Percentiles rank a stretch among this genome's conserved stretches.
Evolutionary conservation across 2,797 vertebrate species (phyloP).

Genomic region (Arnoldichthys spilopterus): DNA sequence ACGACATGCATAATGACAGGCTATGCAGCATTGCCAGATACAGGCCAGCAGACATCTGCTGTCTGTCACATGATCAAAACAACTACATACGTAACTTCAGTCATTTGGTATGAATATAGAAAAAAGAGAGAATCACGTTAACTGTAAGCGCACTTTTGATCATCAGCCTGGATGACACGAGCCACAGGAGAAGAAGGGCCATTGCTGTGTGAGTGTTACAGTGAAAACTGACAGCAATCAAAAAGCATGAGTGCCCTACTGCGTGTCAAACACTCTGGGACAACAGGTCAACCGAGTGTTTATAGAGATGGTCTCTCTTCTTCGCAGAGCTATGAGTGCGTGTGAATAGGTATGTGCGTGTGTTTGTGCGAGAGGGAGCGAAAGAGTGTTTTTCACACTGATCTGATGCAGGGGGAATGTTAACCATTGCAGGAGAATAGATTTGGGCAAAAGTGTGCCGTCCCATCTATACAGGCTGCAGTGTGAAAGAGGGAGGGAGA

Average conservation of each 20-base stretch:
- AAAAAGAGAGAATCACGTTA: conserved; percentile 17
- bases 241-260: conserved; percentile 29
- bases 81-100: not conserved
- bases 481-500: not conserved
- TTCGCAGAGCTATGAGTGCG: conserved; percentile 19
- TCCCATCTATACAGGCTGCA: conserved; percentile 43
- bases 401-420: conserved; percentile 42
- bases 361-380: conserved; percentile 4
- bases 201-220: conserved; percentile 27
- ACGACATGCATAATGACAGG: conserved; percentile 24
- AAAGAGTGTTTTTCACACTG: conserved; percentile 46
- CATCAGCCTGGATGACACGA: conserved; percentile 39
- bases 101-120: conserved; percentile 20
- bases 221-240: conserved; percentile 2
- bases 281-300: conserved; percentile 48
- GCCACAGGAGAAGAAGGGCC: conserved; percentile 21
- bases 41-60: not conserved
- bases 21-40: conserved; percentile 21
- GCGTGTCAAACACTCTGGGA: conserved; percentile 36
- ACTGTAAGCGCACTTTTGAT: conserved; percentile 39
- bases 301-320: conserved; percentile 45
- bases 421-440: conserved; percentile 47
- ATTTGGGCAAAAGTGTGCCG: conserved; percentile 37
- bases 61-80: conserved; percentile 25
- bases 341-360: conserved; percentile 25